Percentiles rank a stretch among this genome's conserved stretches.
These are phyloP conservation scores for Ptychochromis oligacanthus DNA, from an alignment of 2,113 vertebrate species.

Conservation along the genomic window DNA sequence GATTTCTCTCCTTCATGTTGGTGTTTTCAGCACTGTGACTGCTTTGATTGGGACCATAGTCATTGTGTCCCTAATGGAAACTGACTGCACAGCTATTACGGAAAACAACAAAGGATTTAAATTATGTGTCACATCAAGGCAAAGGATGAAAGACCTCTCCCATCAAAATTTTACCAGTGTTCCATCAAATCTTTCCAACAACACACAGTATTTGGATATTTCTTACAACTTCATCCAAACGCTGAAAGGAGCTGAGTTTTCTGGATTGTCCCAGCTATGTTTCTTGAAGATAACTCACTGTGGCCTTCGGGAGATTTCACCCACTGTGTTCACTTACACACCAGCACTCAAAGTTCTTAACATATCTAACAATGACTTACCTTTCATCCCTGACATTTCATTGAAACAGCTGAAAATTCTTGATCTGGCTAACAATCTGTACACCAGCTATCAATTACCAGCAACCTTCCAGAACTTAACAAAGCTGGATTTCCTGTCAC, in stretches of 20 bases:
- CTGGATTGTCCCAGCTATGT: slow-evolving; percentile 53
- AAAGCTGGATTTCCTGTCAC: slow-evolving; percentile 38
- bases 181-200: slow-evolving; percentile 45
- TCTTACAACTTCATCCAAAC: slow-evolving; percentile 66
- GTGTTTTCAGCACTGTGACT: slow-evolving; percentile 24
- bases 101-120: slow-evolving; percentile 11
- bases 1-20: background rate
- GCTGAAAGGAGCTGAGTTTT: slow-evolving; percentile 33
- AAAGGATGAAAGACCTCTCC: slow-evolving; percentile 45
- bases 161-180: slow-evolving; percentile 48
- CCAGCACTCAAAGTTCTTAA: slow-evolving; percentile 67
- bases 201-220: slow-evolving; percentile 67
- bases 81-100: background rate
- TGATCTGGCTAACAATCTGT: slow-evolving; percentile 63
- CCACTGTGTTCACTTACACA: slow-evolving; percentile 48
- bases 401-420: slow-evolving; percentile 59
- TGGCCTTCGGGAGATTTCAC: slow-evolving; percentile 56
- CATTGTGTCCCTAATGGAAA: background rate
- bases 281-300: slow-evolving; percentile 66
- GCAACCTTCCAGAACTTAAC: slow-evolving; percentile 47
- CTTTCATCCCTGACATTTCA: slow-evolving; percentile 58
- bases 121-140: slow-evolving; percentile 46
- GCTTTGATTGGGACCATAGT: background rate
- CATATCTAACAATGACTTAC: slow-evolving; percentile 63
- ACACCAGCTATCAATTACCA: slow-evolving; percentile 58